Evolutionary conservation across 2,888 invertebrate species (phyloP).

Genomic region (Nomada ruficornis): DNA sequence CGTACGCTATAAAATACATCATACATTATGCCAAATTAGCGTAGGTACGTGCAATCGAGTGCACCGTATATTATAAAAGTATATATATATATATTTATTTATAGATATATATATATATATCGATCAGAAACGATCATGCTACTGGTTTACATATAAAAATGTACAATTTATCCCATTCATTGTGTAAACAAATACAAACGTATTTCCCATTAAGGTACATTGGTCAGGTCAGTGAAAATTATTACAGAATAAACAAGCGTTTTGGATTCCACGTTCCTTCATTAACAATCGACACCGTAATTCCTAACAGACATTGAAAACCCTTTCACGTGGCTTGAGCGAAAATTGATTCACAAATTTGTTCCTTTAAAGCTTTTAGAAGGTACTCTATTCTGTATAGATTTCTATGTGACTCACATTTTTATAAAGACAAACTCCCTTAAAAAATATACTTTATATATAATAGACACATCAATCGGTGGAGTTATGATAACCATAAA

Average conservation of each 20-base stretch:
- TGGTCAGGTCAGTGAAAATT: conserved; percentile 27
- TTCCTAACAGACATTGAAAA: not conserved
- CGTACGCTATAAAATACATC: conserved; percentile 65
- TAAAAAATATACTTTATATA: conserved; percentile 34
- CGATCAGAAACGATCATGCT: conserved; percentile 35
- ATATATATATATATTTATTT: conserved; percentile 19
- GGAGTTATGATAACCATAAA: conserved; percentile 13
- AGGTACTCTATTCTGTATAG: not conserved
- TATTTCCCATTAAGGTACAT: conserved; percentile 53
- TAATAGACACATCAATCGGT: conserved; percentile 34
- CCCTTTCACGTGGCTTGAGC: not conserved
- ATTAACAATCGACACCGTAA: conserved; percentile 10
- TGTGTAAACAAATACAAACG: conserved; percentile 55
- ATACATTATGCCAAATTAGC: conserved; percentile 58
- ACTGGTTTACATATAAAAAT: conserved; percentile 30
- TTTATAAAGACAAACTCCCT: conserved; percentile 23
- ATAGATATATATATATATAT: conserved; percentile 16
- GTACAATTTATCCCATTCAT: conserved; percentile 45
- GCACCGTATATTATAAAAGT: conserved; percentile 55
- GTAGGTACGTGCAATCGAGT: conserved; percentile 21
- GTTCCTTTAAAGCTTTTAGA: conserved; percentile 10
- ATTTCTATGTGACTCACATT: conserved; percentile 2
- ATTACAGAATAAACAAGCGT: not conserved
- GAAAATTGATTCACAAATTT: conserved; percentile 19
- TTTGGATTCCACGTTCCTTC: conserved; percentile 14